Percentiles rank a stretch among this genome's conserved stretches.
These are phyloP conservation scores for Muscicapa comitata DNA, from an alignment of 2,797 vertebrate genomes.

Conservation along the genomic window DNA sequence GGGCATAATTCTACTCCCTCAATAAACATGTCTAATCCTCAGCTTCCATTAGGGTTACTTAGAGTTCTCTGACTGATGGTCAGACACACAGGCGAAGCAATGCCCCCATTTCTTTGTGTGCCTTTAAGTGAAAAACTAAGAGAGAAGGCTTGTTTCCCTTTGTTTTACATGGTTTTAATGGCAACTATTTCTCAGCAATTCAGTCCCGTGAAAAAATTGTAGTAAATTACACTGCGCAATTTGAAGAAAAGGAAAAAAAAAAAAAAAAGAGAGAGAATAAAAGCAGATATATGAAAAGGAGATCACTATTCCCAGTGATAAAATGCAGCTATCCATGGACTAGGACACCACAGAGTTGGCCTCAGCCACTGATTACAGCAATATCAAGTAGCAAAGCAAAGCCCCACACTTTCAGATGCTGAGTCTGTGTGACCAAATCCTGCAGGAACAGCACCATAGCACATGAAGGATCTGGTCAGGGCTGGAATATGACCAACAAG, in stretches of 20 bases:
- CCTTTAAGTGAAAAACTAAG: neutral
- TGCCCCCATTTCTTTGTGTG: neutral
- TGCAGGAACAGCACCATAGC: neutral
- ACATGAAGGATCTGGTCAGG: neutral
- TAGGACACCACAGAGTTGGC: neutral
- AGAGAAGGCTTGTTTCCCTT: neutral
- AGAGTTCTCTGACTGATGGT: constrained; percentile 35
- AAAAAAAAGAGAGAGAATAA: neutral
- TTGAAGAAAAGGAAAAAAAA: neutral
- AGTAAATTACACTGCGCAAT: neutral
- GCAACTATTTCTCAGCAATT: neutral
- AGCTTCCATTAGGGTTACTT: constrained; percentile 32
- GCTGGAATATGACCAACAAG: neutral
- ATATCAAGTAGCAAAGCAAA: neutral
- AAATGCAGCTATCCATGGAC: neutral
- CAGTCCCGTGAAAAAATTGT: neutral
- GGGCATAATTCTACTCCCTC: constrained; percentile 51
- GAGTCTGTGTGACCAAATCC: neutral
- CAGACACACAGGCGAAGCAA: neutral
- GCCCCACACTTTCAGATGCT: neutral
- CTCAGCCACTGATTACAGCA: neutral
- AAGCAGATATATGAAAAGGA: neutral
- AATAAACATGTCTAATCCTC: constrained; percentile 35
- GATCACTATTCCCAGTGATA: neutral
- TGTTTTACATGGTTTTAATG: neutral